A percentile compares a stretch with the other conserved stretches of the same genome.
These are phyloP conservation scores for Falco concolor DNA, from an alignment of 2,797 vertebrate genomes.

Conservation along the genomic window DNA sequence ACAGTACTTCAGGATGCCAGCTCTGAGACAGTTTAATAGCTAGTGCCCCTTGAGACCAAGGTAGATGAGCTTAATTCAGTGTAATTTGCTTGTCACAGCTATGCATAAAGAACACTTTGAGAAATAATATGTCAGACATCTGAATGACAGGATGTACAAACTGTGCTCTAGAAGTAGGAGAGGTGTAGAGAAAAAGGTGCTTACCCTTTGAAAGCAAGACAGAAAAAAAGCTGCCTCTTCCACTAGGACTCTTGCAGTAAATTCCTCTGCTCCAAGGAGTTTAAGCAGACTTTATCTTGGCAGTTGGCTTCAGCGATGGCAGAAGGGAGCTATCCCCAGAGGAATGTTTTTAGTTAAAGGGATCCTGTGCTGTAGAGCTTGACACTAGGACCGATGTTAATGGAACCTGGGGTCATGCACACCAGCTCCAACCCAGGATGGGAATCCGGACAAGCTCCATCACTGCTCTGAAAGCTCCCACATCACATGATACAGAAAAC, in stretches of 20 bases:
- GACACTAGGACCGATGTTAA: neutral
- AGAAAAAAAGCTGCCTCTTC: neutral
- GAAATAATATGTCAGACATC: neutral
- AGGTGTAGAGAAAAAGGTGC: neutral
- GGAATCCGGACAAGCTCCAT: neutral
- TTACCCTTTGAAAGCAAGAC: neutral
- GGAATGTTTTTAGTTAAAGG: neutral
- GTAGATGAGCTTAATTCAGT: slow-evolving; percentile 21
- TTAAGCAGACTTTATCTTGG: neutral
- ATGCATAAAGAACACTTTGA: neutral
- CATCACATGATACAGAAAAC: neutral
- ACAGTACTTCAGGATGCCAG: neutral
- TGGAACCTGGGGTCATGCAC: neutral
- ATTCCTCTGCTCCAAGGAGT: neutral
- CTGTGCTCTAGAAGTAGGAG: neutral
- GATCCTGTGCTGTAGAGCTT: neutral
- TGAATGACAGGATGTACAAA: neutral
- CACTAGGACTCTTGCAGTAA: neutral
- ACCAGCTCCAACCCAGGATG: neutral
- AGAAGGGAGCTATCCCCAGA: neutral
- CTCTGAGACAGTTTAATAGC: neutral
- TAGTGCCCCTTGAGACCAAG: neutral
- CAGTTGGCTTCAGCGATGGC: neutral
- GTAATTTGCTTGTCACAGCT: slow-evolving; percentile 47
- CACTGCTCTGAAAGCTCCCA: neutral